phyloP scores from a whole-genome alignment of 2,888 invertebrate species.

The Pristionchus japonicus region DNA sequence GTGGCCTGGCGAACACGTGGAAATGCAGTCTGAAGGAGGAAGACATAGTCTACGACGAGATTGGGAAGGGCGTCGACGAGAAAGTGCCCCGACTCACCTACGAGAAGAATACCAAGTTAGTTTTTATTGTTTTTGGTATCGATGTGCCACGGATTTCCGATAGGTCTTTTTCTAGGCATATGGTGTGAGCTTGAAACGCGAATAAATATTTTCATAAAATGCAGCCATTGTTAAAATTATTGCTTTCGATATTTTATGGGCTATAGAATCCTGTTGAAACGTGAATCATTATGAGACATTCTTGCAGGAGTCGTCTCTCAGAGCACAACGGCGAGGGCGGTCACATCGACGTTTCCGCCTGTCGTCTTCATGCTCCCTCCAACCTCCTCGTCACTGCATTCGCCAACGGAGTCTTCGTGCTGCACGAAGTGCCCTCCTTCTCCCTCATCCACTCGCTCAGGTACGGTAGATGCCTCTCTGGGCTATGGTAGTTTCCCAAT shows the following conservation, averaged over 20 bases:
- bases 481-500: neutral
- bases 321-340: slow-evolving; percentile 62
- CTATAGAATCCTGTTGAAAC: neutral
- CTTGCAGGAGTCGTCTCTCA: slow-evolving; percentile 81
- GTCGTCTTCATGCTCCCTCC: slow-evolving; percentile 86
- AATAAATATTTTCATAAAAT: neutral
- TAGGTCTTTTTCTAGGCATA: neutral
- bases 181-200: neutral
- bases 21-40: slow-evolving; percentile 57
- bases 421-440: slow-evolving; percentile 94
- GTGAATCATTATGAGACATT: neutral
- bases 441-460: slow-evolving; percentile 89
- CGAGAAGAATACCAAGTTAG: slow-evolving; percentile 60
- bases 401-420: slow-evolving; percentile 89
- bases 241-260: no score
- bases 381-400: slow-evolving; percentile 91
- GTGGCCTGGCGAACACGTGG: slow-evolving; percentile 67
- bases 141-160: no score
- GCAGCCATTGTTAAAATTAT: no score
- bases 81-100: slow-evolving; percentile 72
- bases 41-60: slow-evolving; percentile 58
- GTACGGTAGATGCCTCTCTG: slow-evolving; percentile 64
- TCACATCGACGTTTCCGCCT: slow-evolving; percentile 82
- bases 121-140: no score
- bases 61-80: slow-evolving; percentile 49